Conservation (phyloP, 1,140 invertebrate genomes). For the Hydropsyche tenuis region DNA sequence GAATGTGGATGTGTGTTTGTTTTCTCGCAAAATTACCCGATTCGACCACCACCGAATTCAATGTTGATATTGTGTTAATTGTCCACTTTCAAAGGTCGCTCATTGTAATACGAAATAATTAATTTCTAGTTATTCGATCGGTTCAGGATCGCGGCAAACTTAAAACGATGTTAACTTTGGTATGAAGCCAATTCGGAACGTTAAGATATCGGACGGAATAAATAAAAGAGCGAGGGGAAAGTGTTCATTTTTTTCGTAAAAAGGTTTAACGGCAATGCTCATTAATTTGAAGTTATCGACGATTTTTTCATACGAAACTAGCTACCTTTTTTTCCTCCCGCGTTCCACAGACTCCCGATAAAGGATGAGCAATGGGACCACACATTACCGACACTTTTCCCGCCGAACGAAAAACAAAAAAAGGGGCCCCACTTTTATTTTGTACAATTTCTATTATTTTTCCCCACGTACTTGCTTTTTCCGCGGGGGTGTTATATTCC, state of each 20-base stretch:
- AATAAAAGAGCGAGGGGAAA: background rate
- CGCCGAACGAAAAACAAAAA: background rate
- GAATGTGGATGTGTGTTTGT: too few species aligned
- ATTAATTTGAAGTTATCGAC: conserved; percentile 29
- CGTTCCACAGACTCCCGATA: conserved; percentile 20
- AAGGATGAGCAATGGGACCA: conserved; percentile 28
- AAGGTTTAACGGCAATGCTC: conserved; percentile 27
- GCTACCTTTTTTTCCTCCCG: conserved; percentile 18
- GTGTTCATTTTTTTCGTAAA: conserved; percentile 5
- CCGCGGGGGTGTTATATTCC: background rate
- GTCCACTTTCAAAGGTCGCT: background rate
- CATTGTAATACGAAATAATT: background rate
- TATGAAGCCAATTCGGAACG: background rate
- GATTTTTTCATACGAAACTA: conserved; percentile 16
- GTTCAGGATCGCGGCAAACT: conserved; percentile 14
- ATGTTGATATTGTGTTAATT: too few species aligned
- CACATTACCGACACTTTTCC: conserved; percentile 12
- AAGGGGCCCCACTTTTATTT: background rate
- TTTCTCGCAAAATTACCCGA: conserved; percentile 4
- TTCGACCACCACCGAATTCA: background rate
- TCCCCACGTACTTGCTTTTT: background rate
- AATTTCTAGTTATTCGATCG: conserved; percentile 10
- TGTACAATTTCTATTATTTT: background rate
- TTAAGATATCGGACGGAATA: conserved; percentile 1
- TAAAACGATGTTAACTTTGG: background rate